These are phyloP conservation scores for Diogma glabrata DNA, from an alignment of 2,888 invertebrate genomes.

Conservation along the genomic window DNA sequence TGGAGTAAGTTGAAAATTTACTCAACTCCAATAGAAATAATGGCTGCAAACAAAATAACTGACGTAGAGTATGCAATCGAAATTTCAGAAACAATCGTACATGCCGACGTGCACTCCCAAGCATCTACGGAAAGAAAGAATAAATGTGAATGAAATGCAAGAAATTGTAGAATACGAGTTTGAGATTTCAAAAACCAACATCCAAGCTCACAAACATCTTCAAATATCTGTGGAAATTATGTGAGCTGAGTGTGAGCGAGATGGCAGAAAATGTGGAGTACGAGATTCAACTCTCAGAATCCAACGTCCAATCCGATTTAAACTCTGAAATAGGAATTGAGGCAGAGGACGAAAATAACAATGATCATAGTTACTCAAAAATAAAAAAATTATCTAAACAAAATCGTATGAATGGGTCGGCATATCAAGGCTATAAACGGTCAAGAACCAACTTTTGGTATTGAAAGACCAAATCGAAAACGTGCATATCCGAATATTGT, in stretches of 20 bases:
- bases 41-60: conserved; percentile 1
- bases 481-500: neutral
- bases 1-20: neutral
- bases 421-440: conserved; percentile 1
- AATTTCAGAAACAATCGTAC: conserved; percentile 5
- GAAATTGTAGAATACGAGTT: neutral
- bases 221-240: conserved; percentile 1
- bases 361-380: neutral
- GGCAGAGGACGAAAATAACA: neutral
- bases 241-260: neutral
- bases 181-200: neutral
- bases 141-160: neutral
- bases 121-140: neutral
- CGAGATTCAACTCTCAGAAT: neutral
- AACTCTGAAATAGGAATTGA: neutral
- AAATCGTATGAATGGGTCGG: conserved; percentile 4
- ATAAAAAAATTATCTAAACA: neutral
- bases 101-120: neutral
- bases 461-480: conserved; percentile 6
- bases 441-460: conserved; percentile 5
- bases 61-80: neutral
- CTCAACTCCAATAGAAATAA: conserved; percentile 1
- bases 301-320: neutral
- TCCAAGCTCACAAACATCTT: neutral
- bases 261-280: conserved; percentile 1